Conservation (phyloP, 2,797 vertebrate genomes). For the Zenarchopterus dispar region DNA sequence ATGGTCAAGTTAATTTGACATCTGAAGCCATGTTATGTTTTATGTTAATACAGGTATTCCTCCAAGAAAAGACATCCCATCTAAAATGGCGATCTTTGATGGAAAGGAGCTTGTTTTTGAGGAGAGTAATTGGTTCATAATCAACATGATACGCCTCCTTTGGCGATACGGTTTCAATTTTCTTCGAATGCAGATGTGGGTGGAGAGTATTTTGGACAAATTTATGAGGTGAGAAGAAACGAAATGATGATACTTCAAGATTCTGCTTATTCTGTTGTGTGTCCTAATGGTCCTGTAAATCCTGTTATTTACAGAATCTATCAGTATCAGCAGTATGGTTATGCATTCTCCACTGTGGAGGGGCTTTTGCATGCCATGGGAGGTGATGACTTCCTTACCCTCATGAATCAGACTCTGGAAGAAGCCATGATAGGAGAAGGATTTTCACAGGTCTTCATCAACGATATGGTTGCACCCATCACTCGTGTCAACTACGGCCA, state of each 20-base stretch:
- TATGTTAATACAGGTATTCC: conserved; percentile 76
- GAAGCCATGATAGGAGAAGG: conserved; percentile 88
- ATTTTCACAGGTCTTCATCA: conserved; percentile 91
- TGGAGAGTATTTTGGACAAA: conserved; percentile 91
- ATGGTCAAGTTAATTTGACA: background rate
- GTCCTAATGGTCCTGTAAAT: background rate
- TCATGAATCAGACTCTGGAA: conserved; percentile 89
- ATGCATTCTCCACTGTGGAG: conserved; percentile 91
- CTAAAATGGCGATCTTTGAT: conserved; percentile 86
- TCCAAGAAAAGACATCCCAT: conserved; percentile 21
- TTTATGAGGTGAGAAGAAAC: conserved; percentile 90
- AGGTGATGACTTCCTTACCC: conserved; percentile 78
- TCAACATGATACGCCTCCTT: conserved; percentile 88
- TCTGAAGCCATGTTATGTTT: background rate
- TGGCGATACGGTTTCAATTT: conserved; percentile 92
- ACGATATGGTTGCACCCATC: conserved; percentile 85
- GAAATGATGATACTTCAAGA: no score
- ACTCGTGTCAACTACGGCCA: conserved; percentile 89
- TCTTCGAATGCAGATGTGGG: conserved; percentile 93
- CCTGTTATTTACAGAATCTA: conserved; percentile 86
- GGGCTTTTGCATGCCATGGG: conserved; percentile 89
- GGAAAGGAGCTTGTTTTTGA: conserved; percentile 90
- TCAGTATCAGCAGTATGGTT: conserved; percentile 92
- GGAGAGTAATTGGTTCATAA: conserved; percentile 92
- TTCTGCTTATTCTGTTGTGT: no score